Evolutionary conservation across 35 echinoderm and acorn worm species (phyloP), one percentile per base, ranked within the genome.

Genomic region (Apostichopus parvimensis): DNA sequence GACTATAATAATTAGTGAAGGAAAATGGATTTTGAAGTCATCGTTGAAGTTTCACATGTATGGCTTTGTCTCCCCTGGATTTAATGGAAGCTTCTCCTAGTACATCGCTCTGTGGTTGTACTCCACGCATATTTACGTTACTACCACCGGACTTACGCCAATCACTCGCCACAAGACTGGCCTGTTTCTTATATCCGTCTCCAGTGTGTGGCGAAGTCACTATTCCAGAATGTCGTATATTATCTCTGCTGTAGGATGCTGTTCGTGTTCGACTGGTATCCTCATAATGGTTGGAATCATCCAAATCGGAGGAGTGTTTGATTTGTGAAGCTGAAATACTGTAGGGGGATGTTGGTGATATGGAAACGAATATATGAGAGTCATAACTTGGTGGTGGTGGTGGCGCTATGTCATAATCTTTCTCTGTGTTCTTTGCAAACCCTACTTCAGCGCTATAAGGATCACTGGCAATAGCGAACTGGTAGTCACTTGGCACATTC

Each of bases 21-120:
- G 58, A 0, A 8, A 12, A 12, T 61, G 4, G 58, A 8, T 61
- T 61, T 61, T 0, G 12, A 61, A 61, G 7, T 61, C 58, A 61
- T 61, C 58, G 13, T 6, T 54, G 81, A 58, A 84, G 54, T 84
- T 60, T 84, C 0, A 54, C 17, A 20, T 84, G 28, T n/a, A 55
- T 23, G 6, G 81, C 81, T 59, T 58, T 57, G 17, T 84, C 17
- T 7, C 81, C 81, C 7, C 81, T 84, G 5, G 81, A 58, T 54
- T 84, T 84, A 59, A 84, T 84, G 9, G 56, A 84, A 6, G 81
- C 81, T 58, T 84, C 81, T 59, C 24, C 57, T 6, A 59, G 18
- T 5, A 21, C 54, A 18, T 84, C 81, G 9, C 57, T 15, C 24
- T 84, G 81, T 20, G 81, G 54, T 54, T 58, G 81, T 58, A 84